Conservation (phyloP, 2,113 vertebrate species). For the Cynoglossus semilaevis region DNA sequence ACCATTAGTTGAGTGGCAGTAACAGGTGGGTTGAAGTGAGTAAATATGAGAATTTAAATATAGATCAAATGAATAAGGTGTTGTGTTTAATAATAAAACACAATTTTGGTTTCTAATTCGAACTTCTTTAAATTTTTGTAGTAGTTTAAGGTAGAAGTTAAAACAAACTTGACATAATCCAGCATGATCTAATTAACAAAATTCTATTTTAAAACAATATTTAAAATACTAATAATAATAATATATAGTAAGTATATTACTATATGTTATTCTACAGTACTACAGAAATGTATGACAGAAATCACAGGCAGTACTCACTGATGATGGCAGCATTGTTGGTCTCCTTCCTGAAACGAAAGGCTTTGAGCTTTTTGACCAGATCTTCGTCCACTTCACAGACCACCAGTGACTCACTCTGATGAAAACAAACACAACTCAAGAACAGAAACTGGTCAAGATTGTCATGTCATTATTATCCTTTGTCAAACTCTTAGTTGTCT, state of each 20-base stretch:
- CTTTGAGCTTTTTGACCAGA: conserved; percentile 88
- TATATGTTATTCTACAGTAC: too few species aligned
- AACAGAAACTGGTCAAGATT: neutral
- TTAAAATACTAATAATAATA: too few species aligned
- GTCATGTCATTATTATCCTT: neutral
- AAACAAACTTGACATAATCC: too few species aligned
- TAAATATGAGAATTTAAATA: neutral
- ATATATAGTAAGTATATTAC: too few species aligned
- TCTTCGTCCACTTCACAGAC: conserved; percentile 95
- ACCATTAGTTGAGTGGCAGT: neutral
- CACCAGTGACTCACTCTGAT: conserved; percentile 91
- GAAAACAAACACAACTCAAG: neutral
- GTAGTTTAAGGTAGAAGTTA: too few species aligned
- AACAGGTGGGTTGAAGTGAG: neutral
- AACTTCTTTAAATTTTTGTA: too few species aligned
- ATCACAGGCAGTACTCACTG: conserved; percentile 79
- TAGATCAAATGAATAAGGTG: too few species aligned
- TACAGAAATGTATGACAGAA: too few species aligned
- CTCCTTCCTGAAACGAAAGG: conserved; percentile 96
- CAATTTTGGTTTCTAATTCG: too few species aligned
- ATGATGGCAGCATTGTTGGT: conserved; percentile 98
- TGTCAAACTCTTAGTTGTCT: neutral
- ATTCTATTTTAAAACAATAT: too few species aligned
- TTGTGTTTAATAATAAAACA: too few species aligned
- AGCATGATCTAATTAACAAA: too few species aligned